Evolutionary conservation across 2,113 vertebrate genomes (phyloP), one percentile per base, ranked within the genome.

Genomic region (Dolichallabes microphthalmus): DNA sequence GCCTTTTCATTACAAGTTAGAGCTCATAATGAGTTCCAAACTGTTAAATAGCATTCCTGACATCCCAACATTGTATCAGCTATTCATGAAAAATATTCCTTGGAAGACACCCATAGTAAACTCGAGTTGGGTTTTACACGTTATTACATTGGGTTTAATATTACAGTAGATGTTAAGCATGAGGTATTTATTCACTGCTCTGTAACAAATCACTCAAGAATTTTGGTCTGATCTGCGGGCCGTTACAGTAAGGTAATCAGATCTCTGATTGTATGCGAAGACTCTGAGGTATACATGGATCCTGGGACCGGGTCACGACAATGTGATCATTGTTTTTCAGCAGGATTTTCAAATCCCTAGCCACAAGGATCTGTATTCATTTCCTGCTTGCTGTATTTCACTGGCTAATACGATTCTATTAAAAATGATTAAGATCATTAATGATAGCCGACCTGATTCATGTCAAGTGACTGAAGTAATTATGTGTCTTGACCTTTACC

Each of bases 341-440:
- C 81, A 87, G 76, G 69, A 52, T 85, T 58, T 90, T 90, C 75
- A 82, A 90, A 89, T 87, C 73, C 80, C 82, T 82, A 76, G 83
- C 66, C 73, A 57, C 63, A 53, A 81, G 58, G 75, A 86, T 80
- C 85, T 61, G 73, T 89, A 86, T 89, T 91, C 81, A 90, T 92
- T 90, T 91, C 82, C 85, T 88, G 55, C 83, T 87, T 27, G 39
- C 69, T 86, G 19, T 91, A 86, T 88, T 87, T 64, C n/a, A 82
- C 79, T 84, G 58, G 69, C 86, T 90, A 87, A 91, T 91, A 88
- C 89, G 19, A 90, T 92, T 90, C 53, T 61, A 89, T 90, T 91
- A 90, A 52, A 30, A 87, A 86, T 64, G 78, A 90, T 93, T 83
- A 85, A 64, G 90, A 88, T 91, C 64, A 57, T 73, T 88, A 91